Conservation (phyloP, 2,797 vertebrate genomes). For the Danio kyathit region DNA sequence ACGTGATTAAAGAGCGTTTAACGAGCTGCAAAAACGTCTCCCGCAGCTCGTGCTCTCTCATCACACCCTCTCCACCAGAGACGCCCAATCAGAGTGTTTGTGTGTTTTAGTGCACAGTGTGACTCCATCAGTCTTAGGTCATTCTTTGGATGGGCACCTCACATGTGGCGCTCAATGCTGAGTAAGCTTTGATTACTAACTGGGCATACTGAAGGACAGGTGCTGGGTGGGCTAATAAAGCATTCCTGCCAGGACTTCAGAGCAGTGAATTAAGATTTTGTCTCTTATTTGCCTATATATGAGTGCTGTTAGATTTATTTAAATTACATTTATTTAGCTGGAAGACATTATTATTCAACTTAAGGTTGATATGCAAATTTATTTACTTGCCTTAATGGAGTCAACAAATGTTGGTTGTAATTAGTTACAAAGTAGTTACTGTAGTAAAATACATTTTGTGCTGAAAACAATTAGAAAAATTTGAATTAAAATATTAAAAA, state of each 20-base stretch:
- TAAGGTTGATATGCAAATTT: not conserved
- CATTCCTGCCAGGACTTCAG: slow-evolving; percentile 16
- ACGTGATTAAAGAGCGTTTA: slow-evolving; percentile 78
- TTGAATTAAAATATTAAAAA: no score
- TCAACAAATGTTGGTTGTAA: no score
- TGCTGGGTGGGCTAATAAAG: slow-evolving; percentile 40
- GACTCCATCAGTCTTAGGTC: slow-evolving; percentile 49
- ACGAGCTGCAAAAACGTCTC: slow-evolving; percentile 54
- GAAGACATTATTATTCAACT: not conserved
- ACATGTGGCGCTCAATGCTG: slow-evolving; percentile 45
- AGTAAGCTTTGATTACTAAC: slow-evolving; percentile 50
- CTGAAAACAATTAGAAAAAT: no score
- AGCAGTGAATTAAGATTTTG: slow-evolving; percentile 10
- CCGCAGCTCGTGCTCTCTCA: slow-evolving; percentile 61
- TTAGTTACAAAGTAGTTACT: no score
- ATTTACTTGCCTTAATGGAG: not conserved
- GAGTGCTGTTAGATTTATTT: not conserved
- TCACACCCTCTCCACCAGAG: slow-evolving; percentile 59
- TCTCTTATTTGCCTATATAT: slow-evolving; percentile 10
- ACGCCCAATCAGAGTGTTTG: slow-evolving; percentile 65
- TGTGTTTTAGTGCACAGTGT: slow-evolving; percentile 66
- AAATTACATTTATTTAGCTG: not conserved
- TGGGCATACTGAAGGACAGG: slow-evolving; percentile 43
- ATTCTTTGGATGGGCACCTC: slow-evolving; percentile 39
- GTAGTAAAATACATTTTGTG: no score